A percentile compares a stretch with the other conserved stretches of the same genome.
These are phyloP conservation scores for Drosophila lowei DNA, from an alignment of 1,140 invertebrate genomes.

Conservation along the genomic window DNA sequence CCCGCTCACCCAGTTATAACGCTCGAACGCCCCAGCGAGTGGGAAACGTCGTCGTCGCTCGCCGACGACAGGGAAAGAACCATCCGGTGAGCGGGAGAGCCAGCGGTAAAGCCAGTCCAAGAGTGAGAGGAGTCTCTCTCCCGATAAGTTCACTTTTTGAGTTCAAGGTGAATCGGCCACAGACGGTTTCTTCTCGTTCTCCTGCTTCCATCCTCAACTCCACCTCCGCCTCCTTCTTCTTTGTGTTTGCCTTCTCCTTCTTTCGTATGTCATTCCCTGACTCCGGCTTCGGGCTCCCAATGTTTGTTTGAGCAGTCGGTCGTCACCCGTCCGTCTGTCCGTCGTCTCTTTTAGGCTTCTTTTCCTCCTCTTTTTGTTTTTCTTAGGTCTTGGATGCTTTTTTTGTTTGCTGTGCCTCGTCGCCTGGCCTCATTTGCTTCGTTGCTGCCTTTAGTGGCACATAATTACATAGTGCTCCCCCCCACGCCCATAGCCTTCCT, in stretches of 20 bases:
- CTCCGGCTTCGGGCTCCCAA: conserved; percentile 24
- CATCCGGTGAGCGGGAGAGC: too few species aligned
- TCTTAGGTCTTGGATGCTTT: not conserved
- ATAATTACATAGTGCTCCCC: conserved; percentile 62
- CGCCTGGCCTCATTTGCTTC: conserved; percentile 67
- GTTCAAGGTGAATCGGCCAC: conserved; percentile 74
- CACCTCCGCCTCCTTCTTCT: conserved; percentile 12
- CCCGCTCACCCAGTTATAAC: conserved; percentile 44
- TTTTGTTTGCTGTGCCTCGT: conserved; percentile 1
- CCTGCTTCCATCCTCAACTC: not conserved
- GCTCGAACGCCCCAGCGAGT: conserved; percentile 60
- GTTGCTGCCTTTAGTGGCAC: conserved; percentile 65
- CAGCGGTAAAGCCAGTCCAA: too few species aligned
- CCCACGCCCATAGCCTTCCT: conserved; percentile 7
- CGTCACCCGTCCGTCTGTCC: conserved; percentile 19
- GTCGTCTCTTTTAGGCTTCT: conserved; percentile 33
- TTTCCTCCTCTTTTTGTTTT: conserved; percentile 4
- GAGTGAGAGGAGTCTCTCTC: conserved; percentile 11
- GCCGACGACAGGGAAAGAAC: too few species aligned
- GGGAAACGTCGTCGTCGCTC: too few species aligned
- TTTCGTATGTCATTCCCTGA: conserved; percentile 53
- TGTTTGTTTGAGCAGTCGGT: conserved; percentile 23
- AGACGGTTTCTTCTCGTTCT: conserved; percentile 24
- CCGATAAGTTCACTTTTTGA: conserved; percentile 72
- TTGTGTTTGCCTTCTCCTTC: conserved; percentile 14